These are phyloP conservation scores for Chalcis sispes DNA, from an alignment of 2,888 invertebrate species.

Conservation along the genomic window DNA sequence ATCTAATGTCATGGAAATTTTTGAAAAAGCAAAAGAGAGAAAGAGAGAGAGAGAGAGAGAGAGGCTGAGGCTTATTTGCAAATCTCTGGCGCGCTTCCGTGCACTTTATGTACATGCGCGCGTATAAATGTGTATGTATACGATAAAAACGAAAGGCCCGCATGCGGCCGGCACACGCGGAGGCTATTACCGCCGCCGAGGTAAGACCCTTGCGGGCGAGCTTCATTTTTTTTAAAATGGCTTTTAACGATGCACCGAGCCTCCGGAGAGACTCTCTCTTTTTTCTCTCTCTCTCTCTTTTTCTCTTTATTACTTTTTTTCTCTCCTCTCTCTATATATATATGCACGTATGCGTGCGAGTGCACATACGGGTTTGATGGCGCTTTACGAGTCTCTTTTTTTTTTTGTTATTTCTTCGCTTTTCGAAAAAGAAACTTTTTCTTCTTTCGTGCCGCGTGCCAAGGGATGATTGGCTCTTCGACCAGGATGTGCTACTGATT, in stretches of 20 bases:
- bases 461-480: conserved; percentile 47
- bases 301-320: too few species aligned
- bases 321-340: conserved; percentile 5
- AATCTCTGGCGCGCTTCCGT: conserved; percentile 32
- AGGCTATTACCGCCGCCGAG: conserved; percentile 26
- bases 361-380: conserved; percentile 46
- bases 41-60: too few species aligned
- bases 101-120: conserved; percentile 3
- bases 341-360: background rate
- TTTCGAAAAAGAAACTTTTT: conserved; percentile 10
- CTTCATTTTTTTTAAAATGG: conserved; percentile 55
- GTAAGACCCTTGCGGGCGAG: conserved; percentile 37
- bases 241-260: conserved; percentile 51
- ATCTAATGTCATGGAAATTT: conserved; percentile 66
- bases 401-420: background rate
- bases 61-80: conserved; percentile 48
- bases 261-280: too few species aligned
- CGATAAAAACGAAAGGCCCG: conserved; percentile 49
- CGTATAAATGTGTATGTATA: conserved; percentile 46
- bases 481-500: conserved; percentile 18
- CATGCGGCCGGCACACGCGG: conserved; percentile 22
- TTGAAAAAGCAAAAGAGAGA: conserved; percentile 27
- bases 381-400: conserved; percentile 49
- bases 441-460: background rate
- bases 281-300: too few species aligned